Conservation (phyloP, 1,140 invertebrate species). For the Drosophila subobscura region DNA sequence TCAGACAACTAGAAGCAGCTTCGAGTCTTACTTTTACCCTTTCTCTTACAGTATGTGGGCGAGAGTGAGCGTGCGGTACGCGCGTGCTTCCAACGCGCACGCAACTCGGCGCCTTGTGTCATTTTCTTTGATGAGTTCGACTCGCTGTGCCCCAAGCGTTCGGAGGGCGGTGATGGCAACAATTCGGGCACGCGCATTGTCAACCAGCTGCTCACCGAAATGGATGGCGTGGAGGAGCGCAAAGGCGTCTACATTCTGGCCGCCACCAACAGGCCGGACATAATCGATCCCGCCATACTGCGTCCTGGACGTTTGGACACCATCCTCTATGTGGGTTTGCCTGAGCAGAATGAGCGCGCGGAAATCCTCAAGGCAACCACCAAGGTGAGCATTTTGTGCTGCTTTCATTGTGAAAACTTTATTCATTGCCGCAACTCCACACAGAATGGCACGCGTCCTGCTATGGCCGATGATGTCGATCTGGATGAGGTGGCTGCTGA, state of each 20-base stretch:
- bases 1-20: fast-evolving
- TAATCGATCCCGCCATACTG: slow-evolving; percentile 97
- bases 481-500: slow-evolving; percentile 88
- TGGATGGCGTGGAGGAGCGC: slow-evolving; percentile 97
- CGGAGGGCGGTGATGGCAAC: slow-evolving; percentile 88
- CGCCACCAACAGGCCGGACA: slow-evolving; percentile 98
- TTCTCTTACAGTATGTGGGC: slow-evolving; percentile 93
- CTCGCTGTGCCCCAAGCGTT: slow-evolving; percentile 95
- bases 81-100: slow-evolving; percentile 96
- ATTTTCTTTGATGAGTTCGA: slow-evolving; percentile 99
- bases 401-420: background rate
- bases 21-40: background rate
- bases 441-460: slow-evolving; percentile 90
- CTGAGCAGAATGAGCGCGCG: slow-evolving; percentile 89
- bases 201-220: slow-evolving; percentile 98
- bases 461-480: slow-evolving; percentile 90
- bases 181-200: slow-evolving; percentile 93
- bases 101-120: slow-evolving; percentile 98
- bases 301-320: slow-evolving; percentile 97
- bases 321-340: slow-evolving; percentile 96
- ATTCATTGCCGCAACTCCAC: slow-evolving; percentile 22
- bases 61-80: slow-evolving; percentile 99
- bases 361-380: slow-evolving; percentile 96
- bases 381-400: slow-evolving; percentile 86
- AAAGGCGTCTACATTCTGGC: slow-evolving; percentile 97